Percentiles rank a stretch among this genome's conserved stretches.
Evolutionary conservation across 2,888 invertebrate species (phyloP).

Genomic region (Andrena praecox): DNA sequence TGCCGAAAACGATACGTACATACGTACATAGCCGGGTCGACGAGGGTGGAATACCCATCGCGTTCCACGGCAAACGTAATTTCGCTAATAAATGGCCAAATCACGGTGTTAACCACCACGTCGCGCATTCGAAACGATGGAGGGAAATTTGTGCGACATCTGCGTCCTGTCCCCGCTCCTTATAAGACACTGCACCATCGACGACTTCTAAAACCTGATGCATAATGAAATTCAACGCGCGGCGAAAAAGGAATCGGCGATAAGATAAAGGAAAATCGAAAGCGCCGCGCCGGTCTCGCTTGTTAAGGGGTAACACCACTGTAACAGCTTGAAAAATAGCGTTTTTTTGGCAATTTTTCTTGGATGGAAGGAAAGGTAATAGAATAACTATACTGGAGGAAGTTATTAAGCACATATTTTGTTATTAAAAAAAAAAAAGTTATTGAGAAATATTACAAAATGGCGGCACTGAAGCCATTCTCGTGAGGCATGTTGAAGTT

Average conservation of each 20-base stretch:
- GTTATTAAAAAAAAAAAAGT: too few species aligned
- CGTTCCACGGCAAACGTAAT: slow-evolving; percentile 52
- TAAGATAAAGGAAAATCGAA: slow-evolving; percentile 23
- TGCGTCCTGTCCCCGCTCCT: not conserved
- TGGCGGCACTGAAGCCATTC: too few species aligned
- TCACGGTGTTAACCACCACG: slow-evolving; percentile 42
- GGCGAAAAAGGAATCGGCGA: not conserved
- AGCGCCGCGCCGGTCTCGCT: too few species aligned
- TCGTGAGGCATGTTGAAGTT: too few species aligned
- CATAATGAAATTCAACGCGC: not conserved
- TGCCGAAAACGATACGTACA: slow-evolving; percentile 56
- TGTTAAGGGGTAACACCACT: too few species aligned
- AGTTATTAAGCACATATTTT: too few species aligned
- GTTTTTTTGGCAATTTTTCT: too few species aligned
- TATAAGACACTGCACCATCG: not conserved
- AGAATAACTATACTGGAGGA: too few species aligned
- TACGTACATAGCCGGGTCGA: not conserved
- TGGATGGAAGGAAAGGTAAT: too few species aligned
- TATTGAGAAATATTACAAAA: too few species aligned
- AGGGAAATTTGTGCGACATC: not conserved
- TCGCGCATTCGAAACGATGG: slow-evolving; percentile 28
- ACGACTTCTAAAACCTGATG: not conserved
- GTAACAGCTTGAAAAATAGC: too few species aligned
- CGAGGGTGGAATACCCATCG: slow-evolving; percentile 42
- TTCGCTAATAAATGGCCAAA: slow-evolving; percentile 59